Evolutionary conservation across 1,140 invertebrate genomes (phyloP).

Genomic region (Varroa destructor): DNA sequence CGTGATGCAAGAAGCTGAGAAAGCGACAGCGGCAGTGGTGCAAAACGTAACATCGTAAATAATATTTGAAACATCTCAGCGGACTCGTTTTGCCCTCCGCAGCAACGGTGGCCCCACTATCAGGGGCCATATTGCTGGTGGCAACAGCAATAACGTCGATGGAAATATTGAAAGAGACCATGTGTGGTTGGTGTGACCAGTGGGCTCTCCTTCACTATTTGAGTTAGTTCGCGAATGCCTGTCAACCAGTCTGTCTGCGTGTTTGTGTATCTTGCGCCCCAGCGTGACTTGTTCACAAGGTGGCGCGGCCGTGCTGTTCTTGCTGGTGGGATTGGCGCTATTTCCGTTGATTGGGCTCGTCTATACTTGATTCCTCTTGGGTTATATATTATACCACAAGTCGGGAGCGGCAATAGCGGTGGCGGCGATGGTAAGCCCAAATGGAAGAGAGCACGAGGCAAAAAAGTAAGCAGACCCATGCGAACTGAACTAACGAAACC

Average conservation of each 20-base stretch:
- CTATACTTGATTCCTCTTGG: conserved; percentile 26
- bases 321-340: no score
- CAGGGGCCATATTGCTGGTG: neutral
- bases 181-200: no score
- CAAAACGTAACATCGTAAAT: conserved; percentile 1
- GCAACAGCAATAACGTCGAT: neutral
- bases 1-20: no score
- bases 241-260: no score
- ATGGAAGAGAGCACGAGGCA: neutral
- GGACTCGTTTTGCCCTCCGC: neutral
- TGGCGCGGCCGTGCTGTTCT: no score
- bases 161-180: no score
- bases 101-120: neutral
- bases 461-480: neutral
- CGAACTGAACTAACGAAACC: neutral
- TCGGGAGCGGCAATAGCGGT: neutral
- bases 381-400: conserved; percentile 26
- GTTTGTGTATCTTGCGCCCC: no score
- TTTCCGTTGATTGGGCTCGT: no score
- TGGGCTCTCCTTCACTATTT: no score
- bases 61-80: conserved; percentile 25
- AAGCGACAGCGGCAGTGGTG: neutral
- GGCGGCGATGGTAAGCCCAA: neutral
- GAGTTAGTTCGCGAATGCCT: no score
- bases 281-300: no score